Evolutionary conservation across 2,888 invertebrate genomes (phyloP).

Genomic region (Pandemis heparana): DNA sequence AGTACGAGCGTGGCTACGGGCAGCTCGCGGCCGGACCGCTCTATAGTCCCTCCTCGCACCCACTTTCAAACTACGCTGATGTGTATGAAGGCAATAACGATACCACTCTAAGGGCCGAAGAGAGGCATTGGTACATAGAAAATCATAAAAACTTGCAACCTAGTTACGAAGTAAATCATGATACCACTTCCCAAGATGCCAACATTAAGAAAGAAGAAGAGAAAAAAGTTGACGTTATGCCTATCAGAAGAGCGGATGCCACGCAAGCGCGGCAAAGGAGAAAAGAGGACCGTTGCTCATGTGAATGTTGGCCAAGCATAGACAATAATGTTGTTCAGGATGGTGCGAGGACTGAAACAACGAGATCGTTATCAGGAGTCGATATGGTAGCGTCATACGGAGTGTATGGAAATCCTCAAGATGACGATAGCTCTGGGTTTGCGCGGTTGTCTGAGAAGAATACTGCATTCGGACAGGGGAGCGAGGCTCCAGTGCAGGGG

Average conservation of each 20-base stretch:
- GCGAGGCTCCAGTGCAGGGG: slow-evolving; percentile 79
- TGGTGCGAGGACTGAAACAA: slow-evolving; percentile 70
- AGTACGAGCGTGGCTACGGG: slow-evolving; percentile 79
- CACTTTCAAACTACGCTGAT: slow-evolving; percentile 81
- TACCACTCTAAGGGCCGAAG: slow-evolving; percentile 81
- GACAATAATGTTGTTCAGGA: slow-evolving; percentile 76
- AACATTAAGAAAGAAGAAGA: slow-evolving; percentile 82
- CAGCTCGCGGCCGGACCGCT: slow-evolving; percentile 74
- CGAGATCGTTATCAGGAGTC: slow-evolving; percentile 79
- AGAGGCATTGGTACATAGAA: slow-evolving; percentile 83
- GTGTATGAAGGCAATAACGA: slow-evolving; percentile 84
- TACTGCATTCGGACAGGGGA: slow-evolving; percentile 73
- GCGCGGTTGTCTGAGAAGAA: slow-evolving; percentile 76
- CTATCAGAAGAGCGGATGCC: slow-evolving; percentile 71
- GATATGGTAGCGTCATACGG: slow-evolving; percentile 85
- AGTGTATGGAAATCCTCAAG: slow-evolving; percentile 81
- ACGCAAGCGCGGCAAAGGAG: slow-evolving; percentile 73
- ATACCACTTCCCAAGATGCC: slow-evolving; percentile 76
- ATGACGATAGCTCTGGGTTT: slow-evolving; percentile 81
- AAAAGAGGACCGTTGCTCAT: slow-evolving; percentile 82
- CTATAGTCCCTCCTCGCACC: slow-evolving; percentile 79
- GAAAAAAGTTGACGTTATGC: slow-evolving; percentile 71
- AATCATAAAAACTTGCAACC: slow-evolving; percentile 81
- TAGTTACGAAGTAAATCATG: slow-evolving; percentile 70
- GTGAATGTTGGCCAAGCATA: slow-evolving; percentile 83